These are phyloP conservation scores for Myripristis jacobus DNA, from an alignment of 2,797 vertebrate genomes.

Conservation along the genomic window DNA sequence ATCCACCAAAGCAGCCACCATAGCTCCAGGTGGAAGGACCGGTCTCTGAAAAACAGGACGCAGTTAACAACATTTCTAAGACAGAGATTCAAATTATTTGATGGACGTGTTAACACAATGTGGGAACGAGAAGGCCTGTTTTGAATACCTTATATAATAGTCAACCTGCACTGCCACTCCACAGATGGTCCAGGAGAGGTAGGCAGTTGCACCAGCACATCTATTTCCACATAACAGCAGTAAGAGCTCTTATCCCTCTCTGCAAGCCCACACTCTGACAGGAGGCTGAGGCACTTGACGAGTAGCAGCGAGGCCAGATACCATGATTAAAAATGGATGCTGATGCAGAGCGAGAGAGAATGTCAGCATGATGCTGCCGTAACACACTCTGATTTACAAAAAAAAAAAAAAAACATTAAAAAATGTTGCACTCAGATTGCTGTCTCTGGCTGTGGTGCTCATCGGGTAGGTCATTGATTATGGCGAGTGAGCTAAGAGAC, in stretches of 20 bases:
- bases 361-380: conserved; percentile 69
- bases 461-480: conserved; percentile 74
- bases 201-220: conserved; percentile 77
- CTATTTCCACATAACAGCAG: conserved; percentile 75
- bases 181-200: conserved; percentile 78
- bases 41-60: conserved; percentile 34
- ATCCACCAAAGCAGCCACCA: conserved; percentile 9
- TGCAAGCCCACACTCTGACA: conserved; percentile 77
- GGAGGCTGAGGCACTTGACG: conserved; percentile 75
- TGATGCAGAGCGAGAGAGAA: conserved; percentile 57
- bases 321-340: conserved; percentile 80
- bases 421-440: conserved; percentile 38
- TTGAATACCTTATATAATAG: conserved; percentile 73
- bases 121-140: conserved; percentile 60
- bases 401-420: conserved; percentile 25
- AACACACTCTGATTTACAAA: conserved; percentile 41
- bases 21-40: neutral
- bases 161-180: conserved; percentile 70
- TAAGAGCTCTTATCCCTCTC: conserved; percentile 79
- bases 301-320: conserved; percentile 74
- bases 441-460: conserved; percentile 48
- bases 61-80: conserved; percentile 33
- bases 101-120: conserved; percentile 58
- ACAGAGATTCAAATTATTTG: conserved; percentile 53
- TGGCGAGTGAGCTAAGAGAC: conserved; percentile 60